These are phyloP conservation scores for Chloroceryle aenea DNA, from an alignment of 2,113 vertebrate genomes.

Conservation along the genomic window DNA sequence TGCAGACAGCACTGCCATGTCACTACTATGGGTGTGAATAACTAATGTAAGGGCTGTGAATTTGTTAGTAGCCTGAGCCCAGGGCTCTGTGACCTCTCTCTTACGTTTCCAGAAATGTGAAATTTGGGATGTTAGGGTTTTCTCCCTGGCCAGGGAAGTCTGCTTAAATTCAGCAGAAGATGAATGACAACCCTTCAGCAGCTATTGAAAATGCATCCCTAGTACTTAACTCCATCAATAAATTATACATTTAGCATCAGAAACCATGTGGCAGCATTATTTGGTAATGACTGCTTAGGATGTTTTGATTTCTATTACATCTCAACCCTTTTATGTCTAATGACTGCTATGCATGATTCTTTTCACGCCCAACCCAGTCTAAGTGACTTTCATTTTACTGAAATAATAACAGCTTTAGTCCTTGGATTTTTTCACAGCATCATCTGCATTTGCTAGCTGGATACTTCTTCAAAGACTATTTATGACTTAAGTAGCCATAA, in stretches of 20 bases:
- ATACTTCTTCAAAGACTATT: background rate
- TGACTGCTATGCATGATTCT: constrained; percentile 6
- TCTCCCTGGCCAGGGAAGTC: background rate
- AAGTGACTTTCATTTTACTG: constrained; percentile 36
- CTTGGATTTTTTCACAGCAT: background rate
- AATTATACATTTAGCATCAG: constrained; percentile 4
- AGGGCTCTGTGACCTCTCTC: background rate
- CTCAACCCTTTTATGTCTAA: constrained; percentile 34
- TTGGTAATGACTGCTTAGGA: constrained; percentile 38
- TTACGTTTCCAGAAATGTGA: background rate
- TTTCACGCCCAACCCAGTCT: background rate
- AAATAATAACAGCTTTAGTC: constrained; percentile 26
- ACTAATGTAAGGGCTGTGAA: background rate
- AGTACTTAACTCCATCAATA: background rate
- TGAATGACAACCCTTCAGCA: background rate
- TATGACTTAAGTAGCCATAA: background rate
- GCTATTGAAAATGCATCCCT: background rate
- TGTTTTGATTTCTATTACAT: constrained; percentile 18
- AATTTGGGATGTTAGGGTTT: background rate
- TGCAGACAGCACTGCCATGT: background rate
- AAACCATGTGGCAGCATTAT: constrained; percentile 24
- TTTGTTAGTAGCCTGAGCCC: background rate
- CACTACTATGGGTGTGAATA: background rate
- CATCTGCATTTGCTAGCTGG: constrained; percentile 2
- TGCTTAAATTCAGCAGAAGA: background rate